Percentiles rank a stretch among this genome's conserved stretches.
Conservation (phyloP, 2,888 invertebrate species). For the Tigriopus californicus region DNA sequence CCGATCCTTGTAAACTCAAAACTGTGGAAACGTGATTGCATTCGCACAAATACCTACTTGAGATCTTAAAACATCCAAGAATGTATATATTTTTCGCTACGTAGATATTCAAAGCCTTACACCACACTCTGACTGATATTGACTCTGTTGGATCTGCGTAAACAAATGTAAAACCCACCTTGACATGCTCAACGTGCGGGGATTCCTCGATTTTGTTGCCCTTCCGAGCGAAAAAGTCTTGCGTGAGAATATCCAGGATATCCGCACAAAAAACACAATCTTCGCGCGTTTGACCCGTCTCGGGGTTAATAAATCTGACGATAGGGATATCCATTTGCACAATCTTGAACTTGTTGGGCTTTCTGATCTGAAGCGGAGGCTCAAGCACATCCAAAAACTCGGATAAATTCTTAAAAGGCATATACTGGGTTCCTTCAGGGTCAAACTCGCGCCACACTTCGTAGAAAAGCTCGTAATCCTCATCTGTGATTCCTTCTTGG, state of each 20-base stretch:
- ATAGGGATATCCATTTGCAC: conserved; percentile 97
- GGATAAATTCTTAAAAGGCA: conserved; percentile 77
- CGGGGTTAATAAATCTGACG: conserved; percentile 33
- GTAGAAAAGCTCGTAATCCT: conserved; percentile 99
- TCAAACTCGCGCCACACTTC: conserved; percentile 99
- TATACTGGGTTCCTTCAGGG: conserved; percentile 92
- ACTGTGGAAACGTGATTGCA: too few relatives aligned
- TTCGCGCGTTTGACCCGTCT: conserved; percentile 36
- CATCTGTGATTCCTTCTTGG: conserved; percentile 86
- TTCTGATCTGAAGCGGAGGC: conserved; percentile 88
- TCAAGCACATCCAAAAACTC: conserved; percentile 91
- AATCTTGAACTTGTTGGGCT: conserved; percentile 96
- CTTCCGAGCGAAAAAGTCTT: conserved; percentile 89
- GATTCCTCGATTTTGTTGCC: conserved; percentile 79
- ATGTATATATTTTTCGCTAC: too few relatives aligned
- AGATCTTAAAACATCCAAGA: too few relatives aligned
- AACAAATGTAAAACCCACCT: conserved; percentile 52
- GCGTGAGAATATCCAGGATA: conserved; percentile 90
- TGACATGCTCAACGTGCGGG: conserved; percentile 53
- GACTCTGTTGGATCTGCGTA: too few relatives aligned
- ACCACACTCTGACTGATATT: too few relatives aligned
- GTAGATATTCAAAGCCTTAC: too few relatives aligned
- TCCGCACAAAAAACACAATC: conserved; percentile 96
- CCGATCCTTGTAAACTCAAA: too few relatives aligned
- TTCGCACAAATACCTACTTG: too few relatives aligned